phyloP scores from a whole-genome alignment of 2,888 invertebrate species.

The Scaptomyza polygonia region DNA sequence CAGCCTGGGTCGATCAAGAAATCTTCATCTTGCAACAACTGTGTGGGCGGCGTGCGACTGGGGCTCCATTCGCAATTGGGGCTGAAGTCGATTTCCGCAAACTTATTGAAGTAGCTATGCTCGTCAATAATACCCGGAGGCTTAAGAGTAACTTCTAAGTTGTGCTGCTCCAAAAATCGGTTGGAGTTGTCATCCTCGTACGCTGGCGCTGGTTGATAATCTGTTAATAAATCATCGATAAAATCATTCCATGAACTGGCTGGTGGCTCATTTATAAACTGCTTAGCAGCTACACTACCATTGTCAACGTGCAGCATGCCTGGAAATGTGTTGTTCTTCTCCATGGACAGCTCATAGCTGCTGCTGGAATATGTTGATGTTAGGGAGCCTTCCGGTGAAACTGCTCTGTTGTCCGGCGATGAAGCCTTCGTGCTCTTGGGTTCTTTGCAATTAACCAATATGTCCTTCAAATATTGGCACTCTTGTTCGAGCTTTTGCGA shows the following conservation, averaged over 20 bases:
- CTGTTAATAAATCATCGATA: slow-evolving; percentile 76
- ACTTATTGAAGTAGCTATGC: slow-evolving; percentile 63
- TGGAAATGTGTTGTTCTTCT: slow-evolving; percentile 16
- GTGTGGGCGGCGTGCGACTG: slow-evolving; percentile 64
- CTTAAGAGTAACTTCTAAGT: slow-evolving; percentile 15
- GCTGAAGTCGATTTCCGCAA: slow-evolving; percentile 85
- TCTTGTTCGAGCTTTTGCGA: slow-evolving; percentile 85
- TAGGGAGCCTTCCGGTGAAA: slow-evolving; percentile 50
- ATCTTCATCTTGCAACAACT: slow-evolving; percentile 64
- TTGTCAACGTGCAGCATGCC: slow-evolving; percentile 49
- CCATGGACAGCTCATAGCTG: slow-evolving; percentile 42
- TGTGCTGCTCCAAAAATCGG: slow-evolving; percentile 51
- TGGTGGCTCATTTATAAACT: slow-evolving; percentile 44
- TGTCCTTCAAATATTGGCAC: slow-evolving; percentile 86
- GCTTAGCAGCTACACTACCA: slow-evolving; percentile 59
- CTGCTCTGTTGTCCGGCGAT: slow-evolving; percentile 13
- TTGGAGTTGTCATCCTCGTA: slow-evolving; percentile 53
- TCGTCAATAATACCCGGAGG: slow-evolving; percentile 41
- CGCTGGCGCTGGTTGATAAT: slow-evolving; percentile 55
- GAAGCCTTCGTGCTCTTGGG: slow-evolving; percentile 72
- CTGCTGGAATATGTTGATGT: slow-evolving; percentile 48
- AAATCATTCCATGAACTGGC: slow-evolving; percentile 59
- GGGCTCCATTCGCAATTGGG: slow-evolving; percentile 86
- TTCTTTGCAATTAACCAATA: slow-evolving; percentile 86
- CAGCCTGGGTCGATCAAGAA: slow-evolving; percentile 18